A percentile compares a stretch with the other conserved stretches of the same genome.
These are phyloP conservation scores for Aurelia sp. DNA, from an alignment of 30 jellyfish, hydroid and myxozoan genomes.

Conservation along the genomic window DNA sequence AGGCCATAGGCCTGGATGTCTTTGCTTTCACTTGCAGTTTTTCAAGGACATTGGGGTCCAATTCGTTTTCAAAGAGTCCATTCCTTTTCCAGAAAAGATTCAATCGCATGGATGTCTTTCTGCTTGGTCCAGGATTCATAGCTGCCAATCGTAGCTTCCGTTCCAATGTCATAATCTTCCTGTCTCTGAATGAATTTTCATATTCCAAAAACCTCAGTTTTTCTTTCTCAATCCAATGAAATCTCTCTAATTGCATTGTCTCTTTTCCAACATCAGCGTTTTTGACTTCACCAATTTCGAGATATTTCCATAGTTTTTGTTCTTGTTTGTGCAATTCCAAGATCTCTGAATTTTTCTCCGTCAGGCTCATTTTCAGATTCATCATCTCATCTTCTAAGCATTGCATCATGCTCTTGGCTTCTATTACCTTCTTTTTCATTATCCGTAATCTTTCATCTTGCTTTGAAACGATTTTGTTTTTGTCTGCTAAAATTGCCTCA, in stretches of 20 bases:
- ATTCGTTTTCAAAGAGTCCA: too few species aligned
- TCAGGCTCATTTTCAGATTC: background rate
- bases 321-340: background rate
- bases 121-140: background rate
- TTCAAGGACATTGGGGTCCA: too few species aligned
- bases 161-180: background rate
- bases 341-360: background rate
- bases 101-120: slow-evolving; percentile 7
- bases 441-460: background rate
- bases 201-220: slow-evolving; percentile 1
- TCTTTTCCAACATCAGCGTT: background rate
- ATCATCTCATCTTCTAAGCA: background rate
- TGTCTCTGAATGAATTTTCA: slow-evolving; percentile 7
- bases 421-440: slow-evolving; percentile 1
- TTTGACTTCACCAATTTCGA: background rate
- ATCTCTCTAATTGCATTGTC: background rate
- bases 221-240: background rate
- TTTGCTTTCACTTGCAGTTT: too few species aligned
- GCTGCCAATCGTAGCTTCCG: background rate
- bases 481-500: background rate
- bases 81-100: background rate
- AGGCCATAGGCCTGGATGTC: too few species aligned
- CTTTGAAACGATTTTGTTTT: background rate
- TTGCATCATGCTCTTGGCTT: background rate
- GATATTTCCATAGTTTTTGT: background rate